These are phyloP conservation scores for Drosophila helvetica DNA, from an alignment of 2,888 invertebrate genomes.

Conservation along the genomic window DNA sequence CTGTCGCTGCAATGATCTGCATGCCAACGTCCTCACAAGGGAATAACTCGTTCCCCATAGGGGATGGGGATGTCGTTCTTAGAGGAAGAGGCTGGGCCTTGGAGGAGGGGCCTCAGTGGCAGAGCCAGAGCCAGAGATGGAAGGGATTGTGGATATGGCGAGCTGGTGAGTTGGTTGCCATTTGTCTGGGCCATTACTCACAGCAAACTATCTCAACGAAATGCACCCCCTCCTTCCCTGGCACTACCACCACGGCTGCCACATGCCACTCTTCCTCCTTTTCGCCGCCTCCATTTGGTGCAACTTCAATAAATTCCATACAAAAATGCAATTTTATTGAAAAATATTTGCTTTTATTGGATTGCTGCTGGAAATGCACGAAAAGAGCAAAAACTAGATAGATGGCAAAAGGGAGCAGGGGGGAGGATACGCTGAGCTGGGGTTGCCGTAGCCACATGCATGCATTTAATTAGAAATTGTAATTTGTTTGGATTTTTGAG, in stretches of 20 bases:
- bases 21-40: slow-evolving; percentile 43
- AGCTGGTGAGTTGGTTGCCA: slow-evolving; percentile 62
- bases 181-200: slow-evolving; percentile 74
- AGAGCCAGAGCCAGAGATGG: slow-evolving; percentile 10
- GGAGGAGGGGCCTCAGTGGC: not conserved
- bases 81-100: not conserved
- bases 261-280: not conserved
- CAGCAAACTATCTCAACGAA: slow-evolving; percentile 59
- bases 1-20: slow-evolving; percentile 70
- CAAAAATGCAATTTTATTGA: slow-evolving; percentile 68
- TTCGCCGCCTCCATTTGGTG: slow-evolving; percentile 25
- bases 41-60: slow-evolving; percentile 7
- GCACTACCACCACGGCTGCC: not conserved
- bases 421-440: not conserved
- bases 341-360: slow-evolving; percentile 62
- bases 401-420: not conserved
- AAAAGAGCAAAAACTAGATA: slow-evolving; percentile 12
- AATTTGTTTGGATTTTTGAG: slow-evolving; percentile 28
- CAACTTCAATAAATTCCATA: slow-evolving; percentile 65
- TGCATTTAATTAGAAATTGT: slow-evolving; percentile 54
- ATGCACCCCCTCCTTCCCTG: slow-evolving; percentile 7
- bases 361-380: slow-evolving; percentile 11
- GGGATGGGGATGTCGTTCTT: not conserved
- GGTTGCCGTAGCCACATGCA: slow-evolving; percentile 12
- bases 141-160: slow-evolving; percentile 14